Percentiles rank a stretch among this genome's conserved stretches.
Evolutionary conservation across 37 sponge, comb jelly and placozoan genomes (phyloP).

Genomic region (Corticium candelabrum): DNA sequence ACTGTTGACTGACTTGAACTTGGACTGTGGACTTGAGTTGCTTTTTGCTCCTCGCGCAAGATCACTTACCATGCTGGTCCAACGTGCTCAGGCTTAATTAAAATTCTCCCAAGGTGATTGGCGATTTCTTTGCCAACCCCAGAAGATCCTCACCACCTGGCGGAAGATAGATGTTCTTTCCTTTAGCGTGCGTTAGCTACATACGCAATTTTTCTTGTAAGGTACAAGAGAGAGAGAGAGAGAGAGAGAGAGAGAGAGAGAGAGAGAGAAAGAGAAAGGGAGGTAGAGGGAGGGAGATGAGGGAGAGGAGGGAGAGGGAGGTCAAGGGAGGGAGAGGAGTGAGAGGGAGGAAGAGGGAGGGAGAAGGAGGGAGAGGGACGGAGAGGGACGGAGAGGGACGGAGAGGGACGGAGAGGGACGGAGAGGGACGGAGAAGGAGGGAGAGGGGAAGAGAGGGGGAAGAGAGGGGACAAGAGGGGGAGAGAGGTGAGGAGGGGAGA

Average conservation of each 20-base stretch:
- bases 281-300: neutral
- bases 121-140: no score
- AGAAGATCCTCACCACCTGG: no score
- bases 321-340: neutral
- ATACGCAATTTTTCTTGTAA: no score
- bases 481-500: neutral
- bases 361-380: neutral
- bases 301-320: neutral
- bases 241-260: slow-evolving; percentile 5
- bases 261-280: neutral
- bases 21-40: no score
- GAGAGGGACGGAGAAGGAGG: neutral
- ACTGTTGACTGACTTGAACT: no score
- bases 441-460: neutral
- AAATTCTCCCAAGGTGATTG: no score
- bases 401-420: neutral
- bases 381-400: neutral
- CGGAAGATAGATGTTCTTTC: no score
- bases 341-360: neutral
- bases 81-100: no score
- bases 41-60: no score
- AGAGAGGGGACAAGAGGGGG: neutral
- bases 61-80: no score
- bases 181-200: no score
- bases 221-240: neutral